Conservation (phyloP, 1,140 invertebrate species). For the Tetramorium alpestre region DNA sequence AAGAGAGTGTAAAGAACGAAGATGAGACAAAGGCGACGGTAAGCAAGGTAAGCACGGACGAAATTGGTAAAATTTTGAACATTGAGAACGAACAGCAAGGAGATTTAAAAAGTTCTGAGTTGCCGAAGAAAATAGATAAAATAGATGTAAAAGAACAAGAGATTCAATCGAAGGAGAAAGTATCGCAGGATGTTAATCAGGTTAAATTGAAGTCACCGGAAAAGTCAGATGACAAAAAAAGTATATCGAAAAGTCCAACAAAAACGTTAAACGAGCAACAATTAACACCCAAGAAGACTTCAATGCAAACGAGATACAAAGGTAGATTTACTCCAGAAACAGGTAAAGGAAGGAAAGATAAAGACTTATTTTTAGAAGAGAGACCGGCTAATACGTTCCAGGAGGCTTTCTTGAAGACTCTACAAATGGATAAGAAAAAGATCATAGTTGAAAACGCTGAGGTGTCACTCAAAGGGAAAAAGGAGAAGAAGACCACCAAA, state of each 20-base stretch:
- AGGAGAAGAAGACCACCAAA: conserved; percentile 48
- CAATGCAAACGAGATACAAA: conserved; percentile 72
- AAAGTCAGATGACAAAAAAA: neutral
- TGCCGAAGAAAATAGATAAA: conserved; percentile 39
- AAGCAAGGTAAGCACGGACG: conserved; percentile 1
- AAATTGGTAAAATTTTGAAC: neutral
- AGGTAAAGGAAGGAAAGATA: conserved; percentile 71
- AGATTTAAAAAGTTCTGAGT: neutral
- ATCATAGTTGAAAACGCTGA: conserved; percentile 52
- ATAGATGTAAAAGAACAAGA: conserved; percentile 23
- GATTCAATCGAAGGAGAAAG: conserved; percentile 37
- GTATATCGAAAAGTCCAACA: neutral
- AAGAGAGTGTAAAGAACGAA: conserved; percentile 24
- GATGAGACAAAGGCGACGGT: conserved; percentile 29
- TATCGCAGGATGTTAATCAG: conserved; percentile 13
- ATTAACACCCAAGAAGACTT: conserved; percentile 31
- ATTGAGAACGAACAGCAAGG: conserved; percentile 10
- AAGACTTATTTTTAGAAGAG: conserved; percentile 66
- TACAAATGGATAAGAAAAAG: conserved; percentile 76
- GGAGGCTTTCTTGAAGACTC: conserved; percentile 78
- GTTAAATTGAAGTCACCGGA: neutral
- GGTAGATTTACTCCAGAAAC: conserved; percentile 73
- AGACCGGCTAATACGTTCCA: conserved; percentile 77
- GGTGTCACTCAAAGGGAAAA: conserved; percentile 45
- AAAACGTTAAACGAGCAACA: conserved; percentile 45